These are phyloP conservation scores for Phoenoteleia sp. DNA, from an alignment of 2,888 invertebrate genomes.

Conservation along the genomic window DNA sequence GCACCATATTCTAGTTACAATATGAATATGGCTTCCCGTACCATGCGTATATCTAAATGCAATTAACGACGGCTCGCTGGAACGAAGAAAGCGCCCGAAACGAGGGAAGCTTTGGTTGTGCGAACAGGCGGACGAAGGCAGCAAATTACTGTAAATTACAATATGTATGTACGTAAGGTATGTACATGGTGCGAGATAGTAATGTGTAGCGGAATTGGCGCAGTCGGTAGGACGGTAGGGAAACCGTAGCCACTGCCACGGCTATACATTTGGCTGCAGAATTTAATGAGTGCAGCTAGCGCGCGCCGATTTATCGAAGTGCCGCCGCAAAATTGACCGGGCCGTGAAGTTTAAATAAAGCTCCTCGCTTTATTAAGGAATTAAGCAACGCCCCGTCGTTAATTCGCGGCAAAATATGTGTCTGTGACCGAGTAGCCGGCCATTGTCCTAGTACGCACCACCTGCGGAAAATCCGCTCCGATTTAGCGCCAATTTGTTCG, in stretches of 20 bases:
- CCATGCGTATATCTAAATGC: slow-evolving; percentile 26
- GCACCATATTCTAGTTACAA: slow-evolving; percentile 37
- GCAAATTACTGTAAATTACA: slow-evolving; percentile 69
- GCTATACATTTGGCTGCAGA: slow-evolving; percentile 46
- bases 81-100: slow-evolving; percentile 33
- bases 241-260: slow-evolving; percentile 32
- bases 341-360: slow-evolving; percentile 62
- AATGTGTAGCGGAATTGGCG: slow-evolving; percentile 39
- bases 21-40: slow-evolving; percentile 35
- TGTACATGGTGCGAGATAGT: slow-evolving; percentile 41
- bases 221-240: slow-evolving; percentile 51
- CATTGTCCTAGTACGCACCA: slow-evolving; percentile 27
- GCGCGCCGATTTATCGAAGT: slow-evolving; percentile 58
- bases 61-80: slow-evolving; percentile 47
- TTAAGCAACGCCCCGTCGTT: slow-evolving; percentile 47
- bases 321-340: slow-evolving; percentile 58
- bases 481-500: slow-evolving; percentile 39
- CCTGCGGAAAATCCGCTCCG: slow-evolving; percentile 17
- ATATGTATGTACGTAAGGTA: slow-evolving; percentile 45
- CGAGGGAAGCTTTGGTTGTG: slow-evolving; percentile 35
- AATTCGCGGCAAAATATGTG: slow-evolving; percentile 41
- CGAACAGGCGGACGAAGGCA: slow-evolving; percentile 53
- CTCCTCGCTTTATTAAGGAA: slow-evolving; percentile 54
- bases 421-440: slow-evolving; percentile 11
- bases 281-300: slow-evolving; percentile 48